Conservation (phyloP, 2,113 vertebrate genomes). For the Apodemus speciosus region DNA sequence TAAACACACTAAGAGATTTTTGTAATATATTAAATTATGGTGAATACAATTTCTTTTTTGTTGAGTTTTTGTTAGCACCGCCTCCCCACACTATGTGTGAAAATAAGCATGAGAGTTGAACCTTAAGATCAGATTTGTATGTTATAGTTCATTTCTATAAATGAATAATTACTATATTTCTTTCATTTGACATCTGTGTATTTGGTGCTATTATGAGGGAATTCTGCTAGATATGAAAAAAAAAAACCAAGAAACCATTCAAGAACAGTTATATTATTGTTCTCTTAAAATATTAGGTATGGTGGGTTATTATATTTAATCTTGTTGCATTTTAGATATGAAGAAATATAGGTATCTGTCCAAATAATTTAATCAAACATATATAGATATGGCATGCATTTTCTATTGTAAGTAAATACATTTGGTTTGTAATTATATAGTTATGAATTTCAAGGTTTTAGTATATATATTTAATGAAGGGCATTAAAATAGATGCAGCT, state of each 20-base stretch:
- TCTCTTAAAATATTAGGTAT: constrained; percentile 39
- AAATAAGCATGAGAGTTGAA: constrained; percentile 18
- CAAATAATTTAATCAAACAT: background rate
- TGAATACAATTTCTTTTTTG: no score
- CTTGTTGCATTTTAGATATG: constrained; percentile 16
- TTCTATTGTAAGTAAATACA: background rate
- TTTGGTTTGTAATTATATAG: constrained; percentile 4
- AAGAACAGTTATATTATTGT: background rate
- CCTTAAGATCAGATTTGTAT: constrained; percentile 45
- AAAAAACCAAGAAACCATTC: background rate
- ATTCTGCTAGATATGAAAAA: background rate
- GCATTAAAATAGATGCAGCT: constrained; percentile 27
- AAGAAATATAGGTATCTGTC: constrained; percentile 34
- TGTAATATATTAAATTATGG: no score
- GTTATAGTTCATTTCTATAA: background rate
- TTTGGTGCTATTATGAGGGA: background rate
- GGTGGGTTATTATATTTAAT: constrained; percentile 14
- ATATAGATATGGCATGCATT: background rate
- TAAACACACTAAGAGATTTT: no score
- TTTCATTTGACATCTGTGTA: background rate
- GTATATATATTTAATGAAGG: background rate
- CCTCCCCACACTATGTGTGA: background rate
- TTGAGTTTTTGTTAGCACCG: no score
- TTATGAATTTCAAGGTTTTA: constrained; percentile 36
- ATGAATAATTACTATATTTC: background rate